Conservation (phyloP, 2,797 vertebrate genomes). For the Strix occidentalis region DNA sequence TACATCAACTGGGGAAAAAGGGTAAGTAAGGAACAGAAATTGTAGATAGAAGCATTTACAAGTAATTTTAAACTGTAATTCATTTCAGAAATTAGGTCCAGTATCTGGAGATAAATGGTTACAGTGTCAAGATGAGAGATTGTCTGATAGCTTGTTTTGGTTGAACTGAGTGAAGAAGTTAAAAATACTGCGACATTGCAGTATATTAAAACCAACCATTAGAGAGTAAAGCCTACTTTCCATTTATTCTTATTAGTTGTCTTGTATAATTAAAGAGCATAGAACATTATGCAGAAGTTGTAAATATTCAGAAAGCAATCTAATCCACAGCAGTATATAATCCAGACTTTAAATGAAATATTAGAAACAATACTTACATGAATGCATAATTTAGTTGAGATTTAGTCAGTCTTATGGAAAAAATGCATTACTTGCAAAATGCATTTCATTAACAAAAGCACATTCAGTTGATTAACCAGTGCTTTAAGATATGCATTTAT, state of each 20-base stretch:
- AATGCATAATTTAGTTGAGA: not conserved
- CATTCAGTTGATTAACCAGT: not conserved
- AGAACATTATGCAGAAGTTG: not conserved
- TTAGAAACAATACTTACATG: not conserved
- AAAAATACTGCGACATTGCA: not conserved
- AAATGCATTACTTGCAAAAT: not conserved
- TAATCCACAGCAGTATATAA: not conserved
- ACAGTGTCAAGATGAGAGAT: not conserved
- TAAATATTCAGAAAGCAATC: not conserved
- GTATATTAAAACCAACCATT: not conserved
- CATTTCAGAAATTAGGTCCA: not conserved
- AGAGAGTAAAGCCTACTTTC: not conserved
- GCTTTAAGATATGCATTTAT: not conserved
- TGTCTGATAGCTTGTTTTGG: not conserved
- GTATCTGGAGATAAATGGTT: not conserved
- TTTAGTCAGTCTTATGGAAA: not conserved
- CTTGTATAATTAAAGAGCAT: not conserved
- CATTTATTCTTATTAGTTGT: not conserved
- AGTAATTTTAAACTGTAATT: not conserved
- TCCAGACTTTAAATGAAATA: not conserved
- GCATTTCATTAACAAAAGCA: not conserved
- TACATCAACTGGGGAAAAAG: not conserved
- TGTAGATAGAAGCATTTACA: not conserved
- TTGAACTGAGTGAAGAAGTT: not conserved
- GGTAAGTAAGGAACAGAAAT: not conserved